phyloP scores from a whole-genome alignment of 2,888 invertebrate genomes.

The Drosophila fungiperda region DNA sequence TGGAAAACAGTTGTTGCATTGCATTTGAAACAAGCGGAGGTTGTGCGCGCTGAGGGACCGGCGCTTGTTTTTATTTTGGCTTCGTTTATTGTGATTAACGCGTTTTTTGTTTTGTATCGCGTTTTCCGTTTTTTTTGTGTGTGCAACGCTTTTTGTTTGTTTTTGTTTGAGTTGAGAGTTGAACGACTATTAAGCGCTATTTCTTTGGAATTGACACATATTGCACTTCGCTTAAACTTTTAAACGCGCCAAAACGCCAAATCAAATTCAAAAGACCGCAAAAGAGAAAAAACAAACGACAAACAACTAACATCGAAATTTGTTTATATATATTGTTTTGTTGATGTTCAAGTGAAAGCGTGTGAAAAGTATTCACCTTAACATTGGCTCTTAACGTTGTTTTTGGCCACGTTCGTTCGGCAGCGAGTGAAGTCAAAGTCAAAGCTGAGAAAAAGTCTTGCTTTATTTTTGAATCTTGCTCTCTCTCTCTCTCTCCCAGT shows the following conservation, averaged over 20 bases:
- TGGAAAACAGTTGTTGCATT: constrained; percentile 42
- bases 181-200: constrained; percentile 5
- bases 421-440: constrained; percentile 33
- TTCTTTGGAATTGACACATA: constrained; percentile 8
- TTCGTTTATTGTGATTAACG: constrained; percentile 32
- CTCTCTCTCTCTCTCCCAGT: constrained; percentile 5
- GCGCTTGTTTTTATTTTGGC: constrained; percentile 30
- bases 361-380: constrained; percentile 65
- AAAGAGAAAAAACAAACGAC: constrained; percentile 16
- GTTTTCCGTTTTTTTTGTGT: constrained; percentile 4
- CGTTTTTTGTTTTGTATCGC: constrained; percentile 26
- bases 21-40: constrained; percentile 34
- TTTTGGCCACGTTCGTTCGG: constrained; percentile 31
- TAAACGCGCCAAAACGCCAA: constrained; percentile 17
- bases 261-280: constrained; percentile 1
- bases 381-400: constrained; percentile 42
- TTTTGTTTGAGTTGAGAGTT: constrained; percentile 30
- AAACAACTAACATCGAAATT: constrained; percentile 33
- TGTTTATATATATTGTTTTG: constrained; percentile 38
- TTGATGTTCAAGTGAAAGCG: constrained; percentile 69
- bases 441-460: constrained; percentile 20
- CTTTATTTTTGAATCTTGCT: constrained; percentile 28
- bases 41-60: constrained; percentile 13
- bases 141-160: constrained; percentile 27
- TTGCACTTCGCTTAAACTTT: constrained; percentile 29